Conservation (phyloP, 2,113 vertebrate species). For the Podarcis raffonei region DNA sequence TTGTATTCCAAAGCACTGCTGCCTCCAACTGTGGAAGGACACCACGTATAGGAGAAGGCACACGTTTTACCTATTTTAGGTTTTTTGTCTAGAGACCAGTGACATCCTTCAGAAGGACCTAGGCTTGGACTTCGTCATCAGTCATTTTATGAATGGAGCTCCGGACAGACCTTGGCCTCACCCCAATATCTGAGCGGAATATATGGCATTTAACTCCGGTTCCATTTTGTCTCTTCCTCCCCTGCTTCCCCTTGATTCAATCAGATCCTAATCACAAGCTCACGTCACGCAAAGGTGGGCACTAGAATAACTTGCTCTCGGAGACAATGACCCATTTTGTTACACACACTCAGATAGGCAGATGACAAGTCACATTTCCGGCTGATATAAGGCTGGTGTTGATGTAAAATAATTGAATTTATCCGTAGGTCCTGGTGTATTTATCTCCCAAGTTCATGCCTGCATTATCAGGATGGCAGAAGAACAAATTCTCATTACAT, state of each 20-base stretch:
- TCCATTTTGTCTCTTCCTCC: not conserved
- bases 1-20: too few species aligned
- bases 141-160: not conserved
- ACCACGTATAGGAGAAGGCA: too few species aligned
- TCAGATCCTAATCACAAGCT: not conserved
- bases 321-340: conserved; percentile 4
- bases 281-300: not conserved
- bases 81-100: too few species aligned
- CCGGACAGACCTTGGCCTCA: not conserved
- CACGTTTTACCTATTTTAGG: too few species aligned
- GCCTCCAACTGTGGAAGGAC: too few species aligned
- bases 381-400: conserved; percentile 21
- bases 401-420: conserved; percentile 56
- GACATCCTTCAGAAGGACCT: too few species aligned
- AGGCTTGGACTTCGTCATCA: too few species aligned
- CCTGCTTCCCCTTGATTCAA: not conserved
- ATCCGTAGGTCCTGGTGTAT: conserved; percentile 37
- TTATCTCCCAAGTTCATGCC: conserved; percentile 36
- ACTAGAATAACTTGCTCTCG: conserved; percentile 6
- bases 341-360: not conserved
- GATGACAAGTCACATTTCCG: conserved; percentile 26
- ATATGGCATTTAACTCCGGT: not conserved
- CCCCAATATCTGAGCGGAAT: not conserved
- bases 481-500: conserved; percentile 55
- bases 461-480: conserved; percentile 43